Conservation (phyloP, 92 coral and sea anemone species). For the Heteractis magnifica region DNA sequence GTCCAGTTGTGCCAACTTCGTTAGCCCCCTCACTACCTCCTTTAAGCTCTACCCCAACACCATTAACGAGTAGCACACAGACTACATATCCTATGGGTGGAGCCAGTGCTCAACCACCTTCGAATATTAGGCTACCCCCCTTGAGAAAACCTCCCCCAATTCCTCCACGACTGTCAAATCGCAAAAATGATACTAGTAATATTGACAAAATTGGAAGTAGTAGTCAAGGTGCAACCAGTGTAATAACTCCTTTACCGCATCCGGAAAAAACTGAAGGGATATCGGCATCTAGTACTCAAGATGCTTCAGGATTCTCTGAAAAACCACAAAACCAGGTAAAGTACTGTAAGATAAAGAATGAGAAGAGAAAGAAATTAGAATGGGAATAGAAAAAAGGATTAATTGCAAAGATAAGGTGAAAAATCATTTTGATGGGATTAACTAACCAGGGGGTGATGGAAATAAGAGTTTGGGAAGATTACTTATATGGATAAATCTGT, state of each 20-base stretch:
- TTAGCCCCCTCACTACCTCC: background rate
- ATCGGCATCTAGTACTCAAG: slow-evolving; percentile 5
- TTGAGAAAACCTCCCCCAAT: slow-evolving; percentile 47
- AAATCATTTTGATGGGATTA: background rate
- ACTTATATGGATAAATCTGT: background rate
- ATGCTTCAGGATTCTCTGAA: slow-evolving; percentile 1
- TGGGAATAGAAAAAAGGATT: too few species aligned
- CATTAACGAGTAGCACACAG: background rate
- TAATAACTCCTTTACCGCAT: background rate
- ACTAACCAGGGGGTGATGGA: background rate
- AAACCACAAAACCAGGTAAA: slow-evolving; percentile 11
- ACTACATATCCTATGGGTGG: slow-evolving; percentile 12
- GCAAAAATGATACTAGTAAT: background rate
- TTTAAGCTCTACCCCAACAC: slow-evolving; percentile 4
- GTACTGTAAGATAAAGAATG: background rate
- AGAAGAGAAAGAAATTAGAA: too few species aligned
- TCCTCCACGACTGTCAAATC: slow-evolving; percentile 28
- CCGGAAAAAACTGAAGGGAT: background rate
- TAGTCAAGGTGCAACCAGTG: background rate
- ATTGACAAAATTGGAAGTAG: slow-evolving; percentile 1
- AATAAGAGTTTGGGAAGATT: too few species aligned
- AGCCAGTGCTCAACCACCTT: background rate
- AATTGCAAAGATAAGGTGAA: too few species aligned
- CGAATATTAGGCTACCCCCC: slow-evolving; percentile 45
- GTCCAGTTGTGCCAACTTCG: background rate